Conservation (phyloP, 2,888 invertebrate genomes). For the Halictus quadricinctus region DNA sequence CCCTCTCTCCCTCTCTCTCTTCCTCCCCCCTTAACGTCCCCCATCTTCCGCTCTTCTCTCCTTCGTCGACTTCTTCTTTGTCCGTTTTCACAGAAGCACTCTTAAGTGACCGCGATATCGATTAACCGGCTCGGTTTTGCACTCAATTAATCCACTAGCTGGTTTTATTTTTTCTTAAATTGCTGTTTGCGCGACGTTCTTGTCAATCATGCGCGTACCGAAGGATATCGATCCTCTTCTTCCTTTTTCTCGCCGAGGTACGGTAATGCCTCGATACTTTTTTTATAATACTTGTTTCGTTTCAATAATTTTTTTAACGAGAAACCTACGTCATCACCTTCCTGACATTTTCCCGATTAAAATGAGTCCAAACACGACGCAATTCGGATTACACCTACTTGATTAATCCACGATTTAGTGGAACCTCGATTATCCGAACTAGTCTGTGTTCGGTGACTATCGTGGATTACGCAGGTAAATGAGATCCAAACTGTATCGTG, state of each 20-base stretch:
- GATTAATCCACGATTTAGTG: no score
- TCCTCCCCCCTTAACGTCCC: background rate
- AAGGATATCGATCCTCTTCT: background rate
- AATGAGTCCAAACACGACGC: background rate
- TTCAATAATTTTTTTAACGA: background rate
- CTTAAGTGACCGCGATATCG: conserved; percentile 41
- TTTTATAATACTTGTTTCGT: no score
- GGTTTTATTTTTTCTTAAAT: background rate
- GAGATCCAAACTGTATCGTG: background rate
- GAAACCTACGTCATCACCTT: background rate
- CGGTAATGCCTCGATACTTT: background rate
- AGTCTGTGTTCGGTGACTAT: no score
- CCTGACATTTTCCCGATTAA: background rate
- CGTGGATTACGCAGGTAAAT: no score
- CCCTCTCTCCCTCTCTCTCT: background rate
- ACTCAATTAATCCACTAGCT: conserved; percentile 6
- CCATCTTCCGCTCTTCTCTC: background rate
- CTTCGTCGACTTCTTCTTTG: background rate
- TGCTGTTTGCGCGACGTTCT: background rate
- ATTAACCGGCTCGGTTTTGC: conserved; percentile 34
- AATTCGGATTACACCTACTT: background rate
- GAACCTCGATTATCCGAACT: background rate
- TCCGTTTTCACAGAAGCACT: conserved; percentile 25
- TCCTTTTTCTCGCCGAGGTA: no score
- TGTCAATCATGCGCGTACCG: background rate